Conservation (phyloP, 2,113 vertebrate genomes). For the Odocoileus hemionus region DNA sequence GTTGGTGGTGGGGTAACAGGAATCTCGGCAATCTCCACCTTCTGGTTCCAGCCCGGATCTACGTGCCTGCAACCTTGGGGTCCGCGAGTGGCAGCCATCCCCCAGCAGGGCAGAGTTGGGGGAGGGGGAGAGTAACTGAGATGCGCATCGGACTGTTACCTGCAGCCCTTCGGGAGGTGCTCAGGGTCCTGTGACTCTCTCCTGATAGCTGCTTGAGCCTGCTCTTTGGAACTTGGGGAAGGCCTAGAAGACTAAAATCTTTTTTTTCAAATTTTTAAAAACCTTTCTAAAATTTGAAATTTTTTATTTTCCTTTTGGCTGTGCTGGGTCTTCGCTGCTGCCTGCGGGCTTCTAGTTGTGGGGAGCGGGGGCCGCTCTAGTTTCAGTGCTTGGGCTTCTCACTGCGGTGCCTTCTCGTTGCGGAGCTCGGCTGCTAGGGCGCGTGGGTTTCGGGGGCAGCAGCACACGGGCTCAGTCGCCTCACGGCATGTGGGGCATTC, state of each 20-base stretch:
- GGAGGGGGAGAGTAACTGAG: not conserved
- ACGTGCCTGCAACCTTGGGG: not conserved
- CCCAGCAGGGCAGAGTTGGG: not conserved
- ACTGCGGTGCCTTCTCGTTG: accelerated
- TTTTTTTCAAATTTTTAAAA: not conserved
- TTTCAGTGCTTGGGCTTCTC: accelerated
- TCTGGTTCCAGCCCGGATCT: not conserved
- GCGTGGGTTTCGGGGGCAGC: not conserved
- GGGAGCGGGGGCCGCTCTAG: not conserved
- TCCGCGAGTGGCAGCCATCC: not conserved
- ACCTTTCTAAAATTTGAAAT: not conserved
- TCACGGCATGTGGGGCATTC: not conserved
- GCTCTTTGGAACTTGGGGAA: not conserved
- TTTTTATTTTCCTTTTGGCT: too few relatives aligned
- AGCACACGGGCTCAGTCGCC: not conserved
- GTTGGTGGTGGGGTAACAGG: not conserved
- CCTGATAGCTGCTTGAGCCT: not conserved
- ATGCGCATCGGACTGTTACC: not conserved
- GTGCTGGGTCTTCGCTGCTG: not conserved
- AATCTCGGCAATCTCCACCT: not conserved
- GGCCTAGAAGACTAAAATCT: not conserved
- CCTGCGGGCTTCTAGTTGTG: not conserved
- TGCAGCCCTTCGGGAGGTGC: not conserved
- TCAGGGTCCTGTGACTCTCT: not conserved
- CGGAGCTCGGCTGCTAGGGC: not conserved